These are phyloP conservation scores for Saccopteryx leptura DNA, from an alignment of 2,113 vertebrate species.

Conservation along the genomic window DNA sequence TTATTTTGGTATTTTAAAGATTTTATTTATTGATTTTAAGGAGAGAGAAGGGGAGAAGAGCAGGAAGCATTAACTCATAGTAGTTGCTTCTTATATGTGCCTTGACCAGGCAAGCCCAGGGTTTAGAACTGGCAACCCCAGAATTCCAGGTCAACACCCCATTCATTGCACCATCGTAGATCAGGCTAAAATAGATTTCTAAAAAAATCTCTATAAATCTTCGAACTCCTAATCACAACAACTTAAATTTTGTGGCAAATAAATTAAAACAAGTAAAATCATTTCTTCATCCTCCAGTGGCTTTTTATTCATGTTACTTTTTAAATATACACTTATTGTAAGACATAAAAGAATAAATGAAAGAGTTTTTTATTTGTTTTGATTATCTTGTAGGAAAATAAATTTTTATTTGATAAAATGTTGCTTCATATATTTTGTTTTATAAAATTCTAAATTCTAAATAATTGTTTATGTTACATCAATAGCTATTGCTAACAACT, in stretches of 20 bases:
- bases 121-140: too few relatives aligned
- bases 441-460: conserved; percentile 4
- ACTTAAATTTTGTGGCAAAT: not conserved
- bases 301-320: not conserved
- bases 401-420: conserved; percentile 35
- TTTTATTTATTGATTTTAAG: too few relatives aligned
- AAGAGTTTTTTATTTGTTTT: not conserved
- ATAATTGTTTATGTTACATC: not conserved
- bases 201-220: not conserved
- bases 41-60: too few relatives aligned
- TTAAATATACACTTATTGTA: not conserved
- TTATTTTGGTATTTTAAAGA: too few relatives aligned
- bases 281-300: conserved; percentile 11
- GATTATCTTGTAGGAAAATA: conserved; percentile 28
- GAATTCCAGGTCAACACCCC: too few relatives aligned
- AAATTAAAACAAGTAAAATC: conserved; percentile 29
- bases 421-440: not conserved
- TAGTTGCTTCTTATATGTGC: too few relatives aligned
- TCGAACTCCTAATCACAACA: not conserved
- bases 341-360: not conserved
- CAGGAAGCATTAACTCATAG: too few relatives aligned
- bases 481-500: conserved; percentile 23
- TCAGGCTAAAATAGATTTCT: conserved; percentile 47
- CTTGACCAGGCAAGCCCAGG: too few relatives aligned
- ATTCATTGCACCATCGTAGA: too few relatives aligned